Evolutionary conservation across 2,888 invertebrate species (phyloP).

Genomic region (Perdita meconis): DNA sequence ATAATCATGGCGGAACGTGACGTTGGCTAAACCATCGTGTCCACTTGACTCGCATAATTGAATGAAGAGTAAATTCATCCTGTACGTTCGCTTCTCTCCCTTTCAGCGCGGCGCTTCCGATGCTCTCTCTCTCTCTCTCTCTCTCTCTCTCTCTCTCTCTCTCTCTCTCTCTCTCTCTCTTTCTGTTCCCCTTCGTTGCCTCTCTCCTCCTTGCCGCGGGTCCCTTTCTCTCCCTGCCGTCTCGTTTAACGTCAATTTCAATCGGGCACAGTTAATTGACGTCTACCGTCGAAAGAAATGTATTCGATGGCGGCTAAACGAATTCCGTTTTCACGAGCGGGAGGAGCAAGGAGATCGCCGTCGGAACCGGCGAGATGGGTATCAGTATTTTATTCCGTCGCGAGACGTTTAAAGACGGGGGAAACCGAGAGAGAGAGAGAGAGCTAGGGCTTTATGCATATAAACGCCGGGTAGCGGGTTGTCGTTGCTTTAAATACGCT

Average conservation of each 20-base stretch:
- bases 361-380: slow-evolving; percentile 43
- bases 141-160: neutral
- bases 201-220: neutral
- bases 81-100: too few relatives aligned
- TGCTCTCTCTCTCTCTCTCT: slow-evolving; percentile 10
- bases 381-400: slow-evolving; percentile 66
- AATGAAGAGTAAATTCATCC: slow-evolving; percentile 66
- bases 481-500: slow-evolving; percentile 65
- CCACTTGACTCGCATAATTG: slow-evolving; percentile 70
- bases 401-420: slow-evolving; percentile 60
- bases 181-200: neutral
- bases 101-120: too few relatives aligned
- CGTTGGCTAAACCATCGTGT: slow-evolving; percentile 62
- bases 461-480: slow-evolving; percentile 49
- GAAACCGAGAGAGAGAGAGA: too few relatives aligned
- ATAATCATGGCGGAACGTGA: slow-evolving; percentile 62
- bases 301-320: slow-evolving; percentile 68
- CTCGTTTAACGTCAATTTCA: slow-evolving; percentile 69
- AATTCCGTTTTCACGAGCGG: slow-evolving; percentile 60
- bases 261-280: slow-evolving; percentile 70
- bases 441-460: slow-evolving; percentile 65
- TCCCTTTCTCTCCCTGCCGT: slow-evolving; percentile 39
- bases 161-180: neutral
- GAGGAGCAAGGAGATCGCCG: slow-evolving; percentile 24
- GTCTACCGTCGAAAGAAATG: slow-evolving; percentile 70